Evolutionary conservation across 2,888 invertebrate species (phyloP).

Genomic region (Ariolimax columbianus): DNA sequence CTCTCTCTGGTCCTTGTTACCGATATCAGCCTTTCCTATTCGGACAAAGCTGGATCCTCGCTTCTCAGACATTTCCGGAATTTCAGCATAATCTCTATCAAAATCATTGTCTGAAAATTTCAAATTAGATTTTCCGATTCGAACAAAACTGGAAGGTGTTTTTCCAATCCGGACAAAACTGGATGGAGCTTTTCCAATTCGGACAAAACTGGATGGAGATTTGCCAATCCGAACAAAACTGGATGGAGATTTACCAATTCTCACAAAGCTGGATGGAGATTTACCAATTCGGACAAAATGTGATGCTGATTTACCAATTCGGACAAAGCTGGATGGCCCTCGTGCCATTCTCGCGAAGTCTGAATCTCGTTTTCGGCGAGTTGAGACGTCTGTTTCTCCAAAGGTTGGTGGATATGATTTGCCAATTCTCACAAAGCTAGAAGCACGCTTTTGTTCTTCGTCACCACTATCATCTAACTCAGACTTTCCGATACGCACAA

Average conservation of each 20-base stretch:
- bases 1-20: neutral
- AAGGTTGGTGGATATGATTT: neutral
- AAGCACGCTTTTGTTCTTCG: neutral
- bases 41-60: slow-evolving; percentile 54
- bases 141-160: slow-evolving; percentile 47
- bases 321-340: slow-evolving; percentile 49
- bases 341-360: slow-evolving; percentile 48
- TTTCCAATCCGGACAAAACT: slow-evolving; percentile 52
- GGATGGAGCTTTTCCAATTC: slow-evolving; percentile 53
- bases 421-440: slow-evolving; percentile 43
- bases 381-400: neutral
- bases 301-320: slow-evolving; percentile 53
- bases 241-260: slow-evolving; percentile 53
- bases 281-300: slow-evolving; percentile 58
- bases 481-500: slow-evolving; percentile 52
- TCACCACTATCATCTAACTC: neutral
- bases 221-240: slow-evolving; percentile 56
- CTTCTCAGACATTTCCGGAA: slow-evolving; percentile 45
- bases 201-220: slow-evolving; percentile 52
- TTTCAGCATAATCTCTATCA: slow-evolving; percentile 2
- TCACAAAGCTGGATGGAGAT: slow-evolving; percentile 50
- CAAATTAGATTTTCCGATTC: slow-evolving; percentile 54
- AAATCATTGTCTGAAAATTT: slow-evolving; percentile 2
- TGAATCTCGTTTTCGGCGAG: neutral
- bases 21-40: slow-evolving; percentile 47